Conservation (phyloP, 2,797 vertebrate species). For the Triplophysa yarkandensis region DNA sequence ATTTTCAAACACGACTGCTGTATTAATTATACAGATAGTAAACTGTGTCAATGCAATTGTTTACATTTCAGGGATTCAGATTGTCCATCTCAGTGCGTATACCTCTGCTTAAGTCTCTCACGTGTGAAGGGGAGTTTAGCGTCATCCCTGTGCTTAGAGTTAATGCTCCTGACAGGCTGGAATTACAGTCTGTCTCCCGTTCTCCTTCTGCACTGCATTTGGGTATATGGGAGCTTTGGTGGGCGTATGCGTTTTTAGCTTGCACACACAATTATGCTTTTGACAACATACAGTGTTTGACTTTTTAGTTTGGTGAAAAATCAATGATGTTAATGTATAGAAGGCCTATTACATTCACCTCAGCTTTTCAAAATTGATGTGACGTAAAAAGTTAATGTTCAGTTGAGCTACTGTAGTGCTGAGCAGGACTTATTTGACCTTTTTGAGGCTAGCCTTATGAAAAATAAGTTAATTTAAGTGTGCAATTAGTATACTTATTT, state of each 20-base stretch:
- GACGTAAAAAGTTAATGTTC: not conserved
- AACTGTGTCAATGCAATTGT: constrained; percentile 23
- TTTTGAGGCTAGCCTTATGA: constrained; percentile 22
- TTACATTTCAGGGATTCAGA: constrained; percentile 16
- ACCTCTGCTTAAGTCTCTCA: constrained; percentile 47
- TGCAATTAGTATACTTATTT: too few species aligned
- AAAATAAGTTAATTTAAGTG: too few species aligned
- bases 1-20: not conserved
- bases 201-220: constrained; percentile 8
- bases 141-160: constrained; percentile 43
- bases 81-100: constrained; percentile 34
- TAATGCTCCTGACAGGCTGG: constrained; percentile 51
- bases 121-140: constrained; percentile 44
- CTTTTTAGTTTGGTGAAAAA: constrained; percentile 11
- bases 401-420: not conserved
- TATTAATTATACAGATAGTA: not conserved
- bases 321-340: not conserved
- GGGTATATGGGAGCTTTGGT: constrained; percentile 24
- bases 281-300: too few species aligned
- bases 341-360: not conserved
- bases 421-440: constrained; percentile 2
- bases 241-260: constrained; percentile 32
- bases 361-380: not conserved
- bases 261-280: not conserved
- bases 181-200: constrained; percentile 37